phyloP scores from a whole-genome alignment of 2,888 invertebrate genomes.

The Sinotaia quadrata region DNA sequence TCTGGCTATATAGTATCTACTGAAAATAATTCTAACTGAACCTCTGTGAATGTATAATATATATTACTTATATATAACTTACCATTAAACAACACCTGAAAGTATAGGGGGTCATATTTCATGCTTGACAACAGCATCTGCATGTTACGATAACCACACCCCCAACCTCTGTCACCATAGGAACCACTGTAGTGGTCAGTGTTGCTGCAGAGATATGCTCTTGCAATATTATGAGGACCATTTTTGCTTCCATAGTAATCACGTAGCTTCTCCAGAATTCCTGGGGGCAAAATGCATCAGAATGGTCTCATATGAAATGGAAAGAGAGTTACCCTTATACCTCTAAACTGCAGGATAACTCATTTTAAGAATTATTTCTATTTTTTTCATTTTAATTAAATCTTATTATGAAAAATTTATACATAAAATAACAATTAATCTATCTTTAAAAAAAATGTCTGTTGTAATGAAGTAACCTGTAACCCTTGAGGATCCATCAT shows the following conservation, averaged over 20 bases:
- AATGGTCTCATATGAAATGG: too few species aligned
- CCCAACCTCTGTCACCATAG: constrained; percentile 92
- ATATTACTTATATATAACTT: constrained; percentile 26
- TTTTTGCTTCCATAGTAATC: constrained; percentile 58
- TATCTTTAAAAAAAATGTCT: not conserved
- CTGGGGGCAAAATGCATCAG: too few species aligned
- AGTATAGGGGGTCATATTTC: constrained; percentile 80
- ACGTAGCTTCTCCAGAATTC: constrained; percentile 65
- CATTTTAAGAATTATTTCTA: not conserved
- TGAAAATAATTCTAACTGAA: not conserved
- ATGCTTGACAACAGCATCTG: constrained; percentile 92
- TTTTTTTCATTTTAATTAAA: not conserved
- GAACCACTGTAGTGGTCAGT: constrained; percentile 90
- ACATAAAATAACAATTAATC: not conserved
- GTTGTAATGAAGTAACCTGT: constrained; percentile 76
- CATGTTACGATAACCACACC: constrained; percentile 92
- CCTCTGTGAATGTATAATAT: not conserved
- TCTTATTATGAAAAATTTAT: not conserved
- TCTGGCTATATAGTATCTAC: not conserved
- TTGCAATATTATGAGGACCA: constrained; percentile 76
- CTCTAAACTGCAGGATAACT: not conserved
- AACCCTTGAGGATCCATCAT: constrained; percentile 86
- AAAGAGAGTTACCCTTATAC: too few species aligned
- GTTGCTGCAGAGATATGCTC: constrained; percentile 83
- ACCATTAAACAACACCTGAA: constrained; percentile 75